A percentile compares a stretch with the other conserved stretches of the same genome.
phyloP scores from a whole-genome alignment of 2,113 vertebrate genomes.

The Asarcornis scutulata region DNA sequence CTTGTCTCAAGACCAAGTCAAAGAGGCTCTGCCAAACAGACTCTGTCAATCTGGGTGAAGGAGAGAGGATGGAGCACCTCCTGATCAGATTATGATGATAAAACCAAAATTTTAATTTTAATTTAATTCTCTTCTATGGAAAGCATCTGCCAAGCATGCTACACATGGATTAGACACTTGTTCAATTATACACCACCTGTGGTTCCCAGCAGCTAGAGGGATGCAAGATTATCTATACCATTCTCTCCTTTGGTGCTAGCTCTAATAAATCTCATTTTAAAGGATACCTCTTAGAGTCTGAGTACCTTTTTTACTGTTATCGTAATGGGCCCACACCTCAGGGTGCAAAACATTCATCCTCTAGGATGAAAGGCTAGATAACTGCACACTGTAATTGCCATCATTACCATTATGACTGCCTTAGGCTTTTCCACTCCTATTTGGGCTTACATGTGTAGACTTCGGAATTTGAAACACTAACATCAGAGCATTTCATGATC shows the following conservation, averaged over 20 bases:
- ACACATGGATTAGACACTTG: accelerated
- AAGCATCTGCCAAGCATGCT: not conserved
- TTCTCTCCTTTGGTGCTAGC: not conserved
- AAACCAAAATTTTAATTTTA: not conserved
- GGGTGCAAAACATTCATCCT: not conserved
- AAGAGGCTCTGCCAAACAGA: not conserved
- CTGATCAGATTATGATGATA: not conserved
- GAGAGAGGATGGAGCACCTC: not conserved
- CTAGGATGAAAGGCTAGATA: not conserved
- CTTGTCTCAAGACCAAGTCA: not conserved
- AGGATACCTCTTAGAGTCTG: not conserved
- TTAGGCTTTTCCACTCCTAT: not conserved
- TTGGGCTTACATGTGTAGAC: not conserved
- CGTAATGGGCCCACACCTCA: not conserved
- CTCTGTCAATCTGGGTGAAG: not conserved
- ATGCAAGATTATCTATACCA: not conserved
- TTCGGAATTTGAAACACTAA: not conserved
- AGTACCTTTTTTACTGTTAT: not conserved
- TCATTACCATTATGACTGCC: not conserved
- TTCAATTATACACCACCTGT: not conserved
- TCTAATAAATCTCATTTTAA: not conserved
- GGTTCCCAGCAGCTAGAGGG: not conserved
- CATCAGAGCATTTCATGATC: not conserved
- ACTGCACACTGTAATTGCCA: not conserved
- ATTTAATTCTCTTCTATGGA: not conserved